phyloP scores from a whole-genome alignment of 64 coral and sea anemone species.

The Hydrozoanthus tunicans region DNA sequence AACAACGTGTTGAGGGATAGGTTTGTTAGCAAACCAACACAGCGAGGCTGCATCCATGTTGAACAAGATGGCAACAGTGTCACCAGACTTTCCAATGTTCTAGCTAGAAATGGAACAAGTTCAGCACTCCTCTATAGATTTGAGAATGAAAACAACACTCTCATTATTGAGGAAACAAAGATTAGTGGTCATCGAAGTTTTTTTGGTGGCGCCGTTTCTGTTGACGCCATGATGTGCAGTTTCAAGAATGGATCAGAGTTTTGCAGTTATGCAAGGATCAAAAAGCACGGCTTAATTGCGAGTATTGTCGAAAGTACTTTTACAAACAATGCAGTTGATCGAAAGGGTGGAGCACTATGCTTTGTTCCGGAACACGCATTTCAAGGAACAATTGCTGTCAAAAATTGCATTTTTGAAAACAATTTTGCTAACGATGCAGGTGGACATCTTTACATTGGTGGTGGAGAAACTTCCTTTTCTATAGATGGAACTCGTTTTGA shows the following conservation, averaged over 20 bases:
- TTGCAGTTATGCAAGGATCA: slow-evolving; percentile 1
- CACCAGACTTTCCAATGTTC: background rate
- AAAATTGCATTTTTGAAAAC: slow-evolving; percentile 8
- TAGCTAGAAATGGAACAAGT: background rate
- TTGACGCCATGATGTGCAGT: slow-evolving; percentile 6
- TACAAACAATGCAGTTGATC: slow-evolving; percentile 13
- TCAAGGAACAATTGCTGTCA: slow-evolving; percentile 4
- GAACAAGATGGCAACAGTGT: slow-evolving; percentile 31
- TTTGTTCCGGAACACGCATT: slow-evolving; percentile 45
- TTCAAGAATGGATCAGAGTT: slow-evolving; percentile 31
- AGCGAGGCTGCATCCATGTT: slow-evolving; percentile 27
- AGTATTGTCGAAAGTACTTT: background rate
- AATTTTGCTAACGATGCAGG: slow-evolving; percentile 57
- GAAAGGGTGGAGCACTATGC: slow-evolving; percentile 31
- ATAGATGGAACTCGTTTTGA: background rate
- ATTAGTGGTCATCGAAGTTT: slow-evolving; percentile 42
- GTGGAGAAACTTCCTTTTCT: background rate
- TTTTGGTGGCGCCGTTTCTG: slow-evolving; percentile 44
- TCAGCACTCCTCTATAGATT: slow-evolving; percentile 32
- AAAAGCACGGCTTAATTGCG: slow-evolving; percentile 9
- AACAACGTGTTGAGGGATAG: background rate
- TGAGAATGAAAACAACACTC: slow-evolving; percentile 43
- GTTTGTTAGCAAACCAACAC: background rate
- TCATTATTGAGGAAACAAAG: background rate
- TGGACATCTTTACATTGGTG: slow-evolving; percentile 32